Conservation (phyloP, 2,888 invertebrate genomes). For the Hermaeophaga mercurialis region DNA sequence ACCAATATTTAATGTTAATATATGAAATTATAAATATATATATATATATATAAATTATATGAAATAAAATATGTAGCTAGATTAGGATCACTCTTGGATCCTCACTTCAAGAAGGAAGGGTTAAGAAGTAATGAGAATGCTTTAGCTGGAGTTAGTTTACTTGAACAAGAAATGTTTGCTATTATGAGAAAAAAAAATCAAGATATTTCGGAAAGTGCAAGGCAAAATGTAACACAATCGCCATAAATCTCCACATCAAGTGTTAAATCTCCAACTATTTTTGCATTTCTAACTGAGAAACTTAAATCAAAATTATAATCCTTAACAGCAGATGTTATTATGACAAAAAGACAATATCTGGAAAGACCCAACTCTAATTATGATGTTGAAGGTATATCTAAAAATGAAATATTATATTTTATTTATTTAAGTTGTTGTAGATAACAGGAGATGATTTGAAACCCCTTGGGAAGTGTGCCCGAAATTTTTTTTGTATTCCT, state of each 20-base stretch:
- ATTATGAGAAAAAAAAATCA: background rate
- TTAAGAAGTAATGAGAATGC: slow-evolving; percentile 9
- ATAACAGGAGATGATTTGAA: slow-evolving; percentile 10
- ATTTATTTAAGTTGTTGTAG: background rate
- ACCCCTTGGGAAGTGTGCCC: slow-evolving; percentile 6
- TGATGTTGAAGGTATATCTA: background rate
- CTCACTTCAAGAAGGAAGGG: slow-evolving; percentile 4
- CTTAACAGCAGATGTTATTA: background rate
- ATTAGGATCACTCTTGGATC: slow-evolving; percentile 7
- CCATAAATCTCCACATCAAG: no score
- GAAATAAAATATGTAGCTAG: slow-evolving; percentile 1
- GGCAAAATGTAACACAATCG: no score
- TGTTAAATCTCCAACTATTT: background rate
- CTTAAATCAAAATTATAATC: background rate
- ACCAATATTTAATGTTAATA: no score
- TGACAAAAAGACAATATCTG: background rate
- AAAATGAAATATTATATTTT: background rate
- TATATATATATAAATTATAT: no score
- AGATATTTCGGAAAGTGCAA: background rate
- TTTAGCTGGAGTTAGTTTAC: background rate
- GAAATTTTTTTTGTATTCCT: slow-evolving; percentile 25
- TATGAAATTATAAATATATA: no score
- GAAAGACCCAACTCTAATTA: background rate
- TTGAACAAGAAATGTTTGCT: background rate
- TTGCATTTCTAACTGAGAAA: background rate